Percentiles rank a stretch among this genome's conserved stretches.
phyloP scores from a whole-genome alignment of 2,113 vertebrate genomes.

The Triplophysa tibetana region DNA sequence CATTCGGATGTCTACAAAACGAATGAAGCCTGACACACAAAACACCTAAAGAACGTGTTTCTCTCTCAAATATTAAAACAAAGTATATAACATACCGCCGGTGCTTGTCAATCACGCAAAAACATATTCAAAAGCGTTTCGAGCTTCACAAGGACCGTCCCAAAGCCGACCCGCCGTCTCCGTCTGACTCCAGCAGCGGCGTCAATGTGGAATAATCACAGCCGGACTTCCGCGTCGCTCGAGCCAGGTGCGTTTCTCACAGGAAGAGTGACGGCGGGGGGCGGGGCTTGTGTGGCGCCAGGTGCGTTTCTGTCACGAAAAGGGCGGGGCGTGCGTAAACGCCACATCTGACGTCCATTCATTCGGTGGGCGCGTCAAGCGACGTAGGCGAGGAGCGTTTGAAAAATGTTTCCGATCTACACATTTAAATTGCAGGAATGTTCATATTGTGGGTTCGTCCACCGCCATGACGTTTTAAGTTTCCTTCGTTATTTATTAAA shows the following conservation, averaged over 20 bases:
- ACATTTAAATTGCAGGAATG: too few relatives aligned
- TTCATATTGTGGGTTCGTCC: too few relatives aligned
- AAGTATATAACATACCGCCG: neutral
- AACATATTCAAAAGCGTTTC: neutral
- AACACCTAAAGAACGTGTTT: neutral
- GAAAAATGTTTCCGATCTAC: neutral
- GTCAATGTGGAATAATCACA: conserved; percentile 23
- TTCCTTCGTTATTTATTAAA: too few relatives aligned
- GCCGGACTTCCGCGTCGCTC: conserved; percentile 75
- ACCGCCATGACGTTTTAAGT: too few relatives aligned
- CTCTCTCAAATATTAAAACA: neutral
- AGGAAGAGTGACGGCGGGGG: conserved; percentile 59
- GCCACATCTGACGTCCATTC: conserved; percentile 39
- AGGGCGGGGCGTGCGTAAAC: conserved; percentile 58
- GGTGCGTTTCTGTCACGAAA: conserved; percentile 79
- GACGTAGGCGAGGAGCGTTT: neutral
- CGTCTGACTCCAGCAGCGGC: neutral
- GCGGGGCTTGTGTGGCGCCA: conserved; percentile 68
- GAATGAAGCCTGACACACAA: neutral
- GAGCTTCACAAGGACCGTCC: neutral
- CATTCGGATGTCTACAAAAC: neutral
- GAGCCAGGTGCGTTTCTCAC: conserved; percentile 82
- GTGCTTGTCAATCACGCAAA: neutral
- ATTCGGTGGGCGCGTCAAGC: neutral
- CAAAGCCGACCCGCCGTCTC: neutral